A percentile compares a stretch with the other conserved stretches of the same genome.
Evolutionary conservation across 2,797 vertebrate species (phyloP).

Genomic region (Luscinia luscinia): DNA sequence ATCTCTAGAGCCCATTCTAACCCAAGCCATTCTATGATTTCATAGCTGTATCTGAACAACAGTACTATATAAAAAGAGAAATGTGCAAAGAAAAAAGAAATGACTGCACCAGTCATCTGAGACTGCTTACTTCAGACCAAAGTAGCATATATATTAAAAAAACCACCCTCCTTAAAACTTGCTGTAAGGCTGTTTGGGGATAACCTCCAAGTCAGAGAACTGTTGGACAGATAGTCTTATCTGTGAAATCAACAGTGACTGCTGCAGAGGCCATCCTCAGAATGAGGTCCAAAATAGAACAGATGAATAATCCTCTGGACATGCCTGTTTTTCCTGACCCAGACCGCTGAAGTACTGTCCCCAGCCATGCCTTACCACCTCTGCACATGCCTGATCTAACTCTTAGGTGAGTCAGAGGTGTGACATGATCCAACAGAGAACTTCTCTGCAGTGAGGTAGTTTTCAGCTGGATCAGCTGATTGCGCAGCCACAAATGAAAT

Average conservation of each 20-base stretch:
- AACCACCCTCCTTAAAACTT: neutral
- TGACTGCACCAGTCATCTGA: neutral
- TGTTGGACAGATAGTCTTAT: neutral
- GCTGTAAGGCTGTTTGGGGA: neutral
- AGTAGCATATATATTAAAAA: neutral
- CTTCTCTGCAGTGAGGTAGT: neutral
- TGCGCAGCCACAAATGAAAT: conserved; percentile 1
- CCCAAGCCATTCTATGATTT: neutral
- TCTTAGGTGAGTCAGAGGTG: conserved; percentile 40
- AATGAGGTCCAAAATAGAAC: conserved; percentile 18
- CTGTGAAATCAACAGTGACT: neutral
- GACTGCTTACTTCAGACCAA: neutral
- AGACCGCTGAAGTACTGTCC: neutral
- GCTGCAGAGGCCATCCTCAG: neutral
- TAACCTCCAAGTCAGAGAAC: neutral
- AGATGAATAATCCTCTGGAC: neutral
- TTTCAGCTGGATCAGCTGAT: conserved; percentile 20
- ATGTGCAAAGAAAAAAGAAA: neutral
- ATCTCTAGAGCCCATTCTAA: neutral
- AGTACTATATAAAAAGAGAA: neutral
- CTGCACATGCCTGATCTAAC: neutral
- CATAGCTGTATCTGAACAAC: neutral
- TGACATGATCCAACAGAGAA: neutral
- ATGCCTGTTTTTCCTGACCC: conserved; percentile 23
- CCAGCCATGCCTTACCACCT: neutral